phyloP scores from a whole-genome alignment of 2,888 invertebrate genomes.

The Rosalia funebris region DNA sequence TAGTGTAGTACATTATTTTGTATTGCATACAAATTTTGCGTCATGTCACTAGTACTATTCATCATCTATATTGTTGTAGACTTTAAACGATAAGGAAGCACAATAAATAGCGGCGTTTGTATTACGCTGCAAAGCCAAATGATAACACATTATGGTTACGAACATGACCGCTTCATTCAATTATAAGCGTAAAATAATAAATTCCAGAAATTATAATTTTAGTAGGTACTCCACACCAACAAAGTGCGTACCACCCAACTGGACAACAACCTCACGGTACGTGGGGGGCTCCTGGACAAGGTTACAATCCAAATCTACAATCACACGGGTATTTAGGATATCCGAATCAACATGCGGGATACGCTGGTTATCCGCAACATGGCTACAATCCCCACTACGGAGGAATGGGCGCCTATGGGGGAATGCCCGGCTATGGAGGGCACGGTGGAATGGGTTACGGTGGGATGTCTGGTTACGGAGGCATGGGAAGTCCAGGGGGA shows the following conservation, averaged over 20 bases:
- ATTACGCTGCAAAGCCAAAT: too few relatives aligned
- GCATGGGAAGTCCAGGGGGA: slow-evolving; percentile 35
- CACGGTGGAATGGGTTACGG: slow-evolving; percentile 25
- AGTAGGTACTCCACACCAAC: slow-evolving; percentile 18
- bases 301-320: slow-evolving; percentile 20
- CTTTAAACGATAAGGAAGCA: too few relatives aligned
- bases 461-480: slow-evolving; percentile 12
- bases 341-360: slow-evolving; percentile 15
- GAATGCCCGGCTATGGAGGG: slow-evolving; percentile 28
- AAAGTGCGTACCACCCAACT: slow-evolving; percentile 20
- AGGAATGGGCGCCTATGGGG: slow-evolving; percentile 24
- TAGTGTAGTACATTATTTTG: too few relatives aligned
- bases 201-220: too few relatives aligned
- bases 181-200: too few relatives aligned
- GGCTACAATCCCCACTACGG: slow-evolving; percentile 27
- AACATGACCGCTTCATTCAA: too few relatives aligned
- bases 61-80: too few relatives aligned
- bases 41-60: too few relatives aligned
- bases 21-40: too few relatives aligned
- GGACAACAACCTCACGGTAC: slow-evolving; percentile 28
- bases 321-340: slow-evolving; percentile 21
- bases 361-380: slow-evolving; percentile 24
- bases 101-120: too few relatives aligned
- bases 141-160: too few relatives aligned
- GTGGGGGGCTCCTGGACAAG: slow-evolving; percentile 20